A percentile compares a stretch with the other conserved stretches of the same genome.
Evolutionary conservation across 1,140 invertebrate genomes (phyloP).

Genomic region (Delia radicum): DNA sequence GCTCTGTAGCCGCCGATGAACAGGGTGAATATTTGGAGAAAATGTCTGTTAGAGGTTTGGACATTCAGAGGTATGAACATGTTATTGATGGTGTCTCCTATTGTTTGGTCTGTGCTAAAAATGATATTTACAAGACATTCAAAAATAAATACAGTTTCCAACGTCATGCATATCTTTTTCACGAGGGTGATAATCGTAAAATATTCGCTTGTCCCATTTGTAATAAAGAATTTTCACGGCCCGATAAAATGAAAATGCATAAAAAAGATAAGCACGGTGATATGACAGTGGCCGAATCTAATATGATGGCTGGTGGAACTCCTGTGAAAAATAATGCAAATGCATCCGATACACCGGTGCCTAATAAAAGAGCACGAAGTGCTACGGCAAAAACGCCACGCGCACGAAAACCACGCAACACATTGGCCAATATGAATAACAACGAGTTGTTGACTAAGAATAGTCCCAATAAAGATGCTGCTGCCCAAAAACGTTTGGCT

Average conservation of each 20-base stretch:
- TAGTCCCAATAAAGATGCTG: constrained; percentile 31
- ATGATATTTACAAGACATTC: constrained; percentile 86
- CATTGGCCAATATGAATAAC: constrained; percentile 24
- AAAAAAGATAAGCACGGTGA: constrained; percentile 82
- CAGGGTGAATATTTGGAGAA: constrained; percentile 83
- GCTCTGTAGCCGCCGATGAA: constrained; percentile 76
- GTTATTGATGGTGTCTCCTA: constrained; percentile 86
- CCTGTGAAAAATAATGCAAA: constrained; percentile 29
- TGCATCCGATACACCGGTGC: constrained; percentile 30
- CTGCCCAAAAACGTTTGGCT: constrained; percentile 44
- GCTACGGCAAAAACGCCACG: constrained; percentile 38
- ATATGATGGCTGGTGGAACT: background rate
- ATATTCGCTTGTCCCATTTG: constrained; percentile 90
- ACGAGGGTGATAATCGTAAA: constrained; percentile 86
- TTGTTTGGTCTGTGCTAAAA: constrained; percentile 86
- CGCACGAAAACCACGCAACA: constrained; percentile 40
- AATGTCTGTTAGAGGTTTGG: constrained; percentile 85
- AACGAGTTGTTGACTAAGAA: background rate
- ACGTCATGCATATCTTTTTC: constrained; percentile 87
- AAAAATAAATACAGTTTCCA: constrained; percentile 95
- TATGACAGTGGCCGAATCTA: constrained; percentile 36
- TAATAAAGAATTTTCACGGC: constrained; percentile 85
- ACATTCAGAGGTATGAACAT: constrained; percentile 84
- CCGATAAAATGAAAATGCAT: constrained; percentile 92
- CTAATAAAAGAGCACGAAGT: constrained; percentile 39